phyloP scores from a whole-genome alignment of 2,888 invertebrate species.

The Sesia bembeciformis region DNA sequence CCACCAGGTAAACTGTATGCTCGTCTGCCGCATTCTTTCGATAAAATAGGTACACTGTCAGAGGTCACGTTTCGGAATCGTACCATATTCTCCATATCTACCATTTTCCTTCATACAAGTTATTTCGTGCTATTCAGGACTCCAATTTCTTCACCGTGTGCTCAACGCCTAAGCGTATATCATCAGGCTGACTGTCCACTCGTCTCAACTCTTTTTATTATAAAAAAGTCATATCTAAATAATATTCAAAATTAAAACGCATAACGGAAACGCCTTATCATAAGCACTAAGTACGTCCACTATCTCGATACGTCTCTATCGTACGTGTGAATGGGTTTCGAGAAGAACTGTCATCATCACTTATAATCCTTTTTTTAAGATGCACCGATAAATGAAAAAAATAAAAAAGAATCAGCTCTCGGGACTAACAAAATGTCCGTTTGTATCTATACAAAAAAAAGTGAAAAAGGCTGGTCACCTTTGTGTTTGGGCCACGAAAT shows the following conservation, averaged over 20 bases:
- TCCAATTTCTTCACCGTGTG: too few species aligned
- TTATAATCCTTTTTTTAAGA: constrained; percentile 46
- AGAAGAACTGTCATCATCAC: constrained; percentile 44
- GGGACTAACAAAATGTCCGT: constrained; percentile 61
- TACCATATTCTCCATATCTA: too few species aligned
- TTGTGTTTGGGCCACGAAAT: constrained; percentile 26
- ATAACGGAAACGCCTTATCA: neutral
- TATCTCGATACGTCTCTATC: constrained; percentile 23
- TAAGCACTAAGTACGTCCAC: neutral
- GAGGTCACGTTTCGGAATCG: too few species aligned
- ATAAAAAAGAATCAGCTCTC: constrained; percentile 44
- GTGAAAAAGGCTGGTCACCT: constrained; percentile 30
- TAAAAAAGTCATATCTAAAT: too few species aligned
- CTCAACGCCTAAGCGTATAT: too few species aligned
- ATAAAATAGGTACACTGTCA: too few species aligned
- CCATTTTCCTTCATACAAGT: too few species aligned
- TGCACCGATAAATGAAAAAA: constrained; percentile 20
- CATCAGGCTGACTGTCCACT: too few species aligned
- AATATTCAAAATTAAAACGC: neutral
- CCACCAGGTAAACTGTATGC: too few species aligned
- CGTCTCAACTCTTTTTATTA: too few species aligned
- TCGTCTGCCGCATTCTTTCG: too few species aligned
- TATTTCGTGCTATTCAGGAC: too few species aligned
- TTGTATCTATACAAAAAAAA: constrained; percentile 51
- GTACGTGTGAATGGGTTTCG: constrained; percentile 51